Evolutionary conservation across 2,797 vertebrate genomes (phyloP), one percentile per base, ranked within the genome.

Genomic region (Lindbergichthys nudifrons): DNA sequence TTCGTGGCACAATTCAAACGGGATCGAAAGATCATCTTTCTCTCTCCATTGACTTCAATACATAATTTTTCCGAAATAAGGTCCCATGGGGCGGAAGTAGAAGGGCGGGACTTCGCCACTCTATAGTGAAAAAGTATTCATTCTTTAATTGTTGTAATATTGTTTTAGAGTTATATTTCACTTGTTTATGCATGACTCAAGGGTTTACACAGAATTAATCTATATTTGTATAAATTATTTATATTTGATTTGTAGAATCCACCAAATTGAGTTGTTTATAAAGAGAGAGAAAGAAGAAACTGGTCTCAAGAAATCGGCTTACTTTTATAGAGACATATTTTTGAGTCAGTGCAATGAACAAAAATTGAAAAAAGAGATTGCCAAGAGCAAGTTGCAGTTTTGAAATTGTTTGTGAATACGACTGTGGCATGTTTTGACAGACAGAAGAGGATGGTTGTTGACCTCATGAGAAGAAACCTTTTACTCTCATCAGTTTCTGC

Each of bases 401-500:
- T 21, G 63, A 56, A 63, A 41, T 3, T 19, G 23, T 67, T 30
- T 60, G 23, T 21, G n/a, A 74, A 66, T 46, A 36, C 26, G 51
- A 26, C 9, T 30, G 19, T 56, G 52, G 42, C 65, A 56, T 19
- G 30, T 62, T 73, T 57, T 60, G 52, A 56, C 18, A 52, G 65
- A 53, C 46, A 36, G 32, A 54, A 48, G 26, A 65, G 19, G 39
- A 63, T 36, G 50, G n/a, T 47, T 50, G 10, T 67, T 58, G 75
- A 67, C 58, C 65, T 62, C 45, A 43, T 15, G 6, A 60, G 47
- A 56, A 60, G 39, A 56, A 75, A 48, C 15, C 26, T 63, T 61
- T 80, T 70, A 61, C 51, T 48, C 51, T 26, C 48, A 56, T 47
- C 36, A 43, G 12, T 60, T 56, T 80, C 61, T 76, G 51, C 66